Conservation (phyloP, 2,888 invertebrate genomes). For the Drosophila anomalipes region DNA sequence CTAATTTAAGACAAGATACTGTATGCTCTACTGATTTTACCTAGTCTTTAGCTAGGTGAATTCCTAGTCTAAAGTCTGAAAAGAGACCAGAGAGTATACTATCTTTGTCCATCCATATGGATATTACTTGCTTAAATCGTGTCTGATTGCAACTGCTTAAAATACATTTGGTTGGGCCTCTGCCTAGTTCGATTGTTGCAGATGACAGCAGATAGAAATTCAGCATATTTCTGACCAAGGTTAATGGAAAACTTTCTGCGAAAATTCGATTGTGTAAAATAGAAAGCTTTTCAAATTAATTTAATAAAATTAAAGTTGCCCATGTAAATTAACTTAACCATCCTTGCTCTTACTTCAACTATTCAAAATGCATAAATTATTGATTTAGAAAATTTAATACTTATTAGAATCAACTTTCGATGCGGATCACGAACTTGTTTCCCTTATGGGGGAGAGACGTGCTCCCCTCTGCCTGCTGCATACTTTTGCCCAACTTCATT, state of each 20-base stretch:
- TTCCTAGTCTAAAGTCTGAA: neutral
- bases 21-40: neutral
- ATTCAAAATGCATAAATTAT: neutral
- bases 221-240: rapidly evolving
- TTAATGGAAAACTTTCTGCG: neutral
- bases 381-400: neutral
- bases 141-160: neutral
- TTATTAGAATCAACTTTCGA: neutral
- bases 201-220: neutral
- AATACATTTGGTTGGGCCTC: neutral
- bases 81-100: neutral
- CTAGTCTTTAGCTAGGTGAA: neutral
- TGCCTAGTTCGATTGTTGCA: neutral
- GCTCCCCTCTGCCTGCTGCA: neutral
- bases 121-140: neutral
- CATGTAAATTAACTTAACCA: neutral
- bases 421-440: neutral
- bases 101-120: rapidly evolving
- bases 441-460: neutral
- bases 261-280: neutral
- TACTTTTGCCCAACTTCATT: neutral
- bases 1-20: neutral
- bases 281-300: neutral
- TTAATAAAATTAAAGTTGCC: neutral
- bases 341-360: neutral